phyloP scores from a whole-genome alignment of 2,888 invertebrate species.

The Aricia artaxerxes region DNA sequence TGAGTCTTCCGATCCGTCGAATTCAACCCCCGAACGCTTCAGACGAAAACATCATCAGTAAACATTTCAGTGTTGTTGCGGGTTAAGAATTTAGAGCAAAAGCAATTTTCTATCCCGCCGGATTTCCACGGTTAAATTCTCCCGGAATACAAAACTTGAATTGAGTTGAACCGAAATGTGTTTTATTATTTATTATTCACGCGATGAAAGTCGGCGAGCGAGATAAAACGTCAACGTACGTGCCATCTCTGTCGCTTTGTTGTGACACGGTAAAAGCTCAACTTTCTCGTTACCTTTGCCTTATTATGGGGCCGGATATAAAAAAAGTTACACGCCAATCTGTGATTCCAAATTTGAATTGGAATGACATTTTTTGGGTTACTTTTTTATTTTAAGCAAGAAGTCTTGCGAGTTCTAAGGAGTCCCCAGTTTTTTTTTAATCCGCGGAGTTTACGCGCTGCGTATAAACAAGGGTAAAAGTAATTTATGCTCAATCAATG shows the following conservation, averaged over 20 bases:
- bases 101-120: slow-evolving; percentile 35
- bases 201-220: slow-evolving; percentile 69
- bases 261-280: slow-evolving; percentile 32
- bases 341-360: neutral
- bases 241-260: slow-evolving; percentile 58
- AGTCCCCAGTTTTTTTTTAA: no score
- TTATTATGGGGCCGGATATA: slow-evolving; percentile 10
- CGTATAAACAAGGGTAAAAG: no score
- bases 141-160: slow-evolving; percentile 40
- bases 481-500: neutral
- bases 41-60: slow-evolving; percentile 39
- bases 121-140: slow-evolving; percentile 38
- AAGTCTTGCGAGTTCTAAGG: no score
- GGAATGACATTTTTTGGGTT: neutral
- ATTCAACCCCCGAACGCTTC: slow-evolving; percentile 36
- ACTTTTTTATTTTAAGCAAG: no score
- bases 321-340: neutral
- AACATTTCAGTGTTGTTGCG: slow-evolving; percentile 32
- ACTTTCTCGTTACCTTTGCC: slow-evolving; percentile 28
- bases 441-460: no score
- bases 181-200: slow-evolving; percentile 73
- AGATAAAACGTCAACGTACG: slow-evolving; percentile 69
- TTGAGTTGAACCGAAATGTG: slow-evolving; percentile 53
- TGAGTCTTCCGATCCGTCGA: slow-evolving; percentile 37
- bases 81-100: slow-evolving; percentile 31